Conservation (phyloP, 2,888 invertebrate species). For the Stenchaetothrips biformis region DNA sequence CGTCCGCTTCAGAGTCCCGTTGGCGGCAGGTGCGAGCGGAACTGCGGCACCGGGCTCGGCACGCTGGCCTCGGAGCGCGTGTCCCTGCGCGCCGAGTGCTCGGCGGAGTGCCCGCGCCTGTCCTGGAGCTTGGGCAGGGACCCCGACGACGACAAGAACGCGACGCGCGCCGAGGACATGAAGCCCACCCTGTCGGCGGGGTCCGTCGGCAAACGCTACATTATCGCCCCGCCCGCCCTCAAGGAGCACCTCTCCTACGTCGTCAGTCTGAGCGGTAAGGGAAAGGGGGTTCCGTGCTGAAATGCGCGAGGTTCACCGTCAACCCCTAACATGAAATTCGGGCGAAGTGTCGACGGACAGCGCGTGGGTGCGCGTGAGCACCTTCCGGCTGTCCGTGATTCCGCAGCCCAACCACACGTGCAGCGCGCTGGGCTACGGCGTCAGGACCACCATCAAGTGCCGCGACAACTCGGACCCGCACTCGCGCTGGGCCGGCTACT, state of each 20-base stretch:
- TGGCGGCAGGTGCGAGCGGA: constrained; percentile 2
- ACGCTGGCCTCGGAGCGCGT: constrained; percentile 1
- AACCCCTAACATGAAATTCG: neutral
- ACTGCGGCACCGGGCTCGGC: neutral
- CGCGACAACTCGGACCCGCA: neutral
- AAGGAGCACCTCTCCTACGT: neutral
- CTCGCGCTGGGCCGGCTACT: neutral
- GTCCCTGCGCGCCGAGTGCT: neutral
- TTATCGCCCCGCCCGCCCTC: neutral
- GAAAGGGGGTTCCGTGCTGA: no score
- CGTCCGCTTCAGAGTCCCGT: neutral
- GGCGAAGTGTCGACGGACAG: neutral
- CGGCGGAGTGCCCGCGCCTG: neutral
- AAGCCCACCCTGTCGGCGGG: neutral
- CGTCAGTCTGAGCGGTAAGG: neutral
- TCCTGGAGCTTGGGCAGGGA: neutral
- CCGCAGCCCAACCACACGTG: neutral
- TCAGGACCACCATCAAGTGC: neutral
- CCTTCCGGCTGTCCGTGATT: neutral
- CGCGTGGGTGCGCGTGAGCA: neutral
- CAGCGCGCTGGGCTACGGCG: neutral
- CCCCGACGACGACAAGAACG: neutral
- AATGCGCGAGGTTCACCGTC: neutral
- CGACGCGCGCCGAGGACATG: neutral
- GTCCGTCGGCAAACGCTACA: neutral